Evolutionary conservation across 2,888 invertebrate species (phyloP).

Genomic region (Tiliacea aurago): DNA sequence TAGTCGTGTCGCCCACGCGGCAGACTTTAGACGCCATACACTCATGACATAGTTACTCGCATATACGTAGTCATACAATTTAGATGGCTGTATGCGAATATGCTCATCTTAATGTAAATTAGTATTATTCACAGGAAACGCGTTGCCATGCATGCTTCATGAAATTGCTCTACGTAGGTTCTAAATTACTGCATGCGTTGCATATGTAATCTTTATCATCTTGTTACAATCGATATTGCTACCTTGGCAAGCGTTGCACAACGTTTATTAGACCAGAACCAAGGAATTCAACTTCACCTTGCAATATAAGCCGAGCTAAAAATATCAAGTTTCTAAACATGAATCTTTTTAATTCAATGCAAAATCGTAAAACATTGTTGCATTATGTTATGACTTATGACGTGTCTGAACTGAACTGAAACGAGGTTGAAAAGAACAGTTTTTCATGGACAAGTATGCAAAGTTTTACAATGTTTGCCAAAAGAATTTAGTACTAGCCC

Average conservation of each 20-base stretch:
- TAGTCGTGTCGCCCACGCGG: constrained; percentile 84
- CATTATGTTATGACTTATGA: constrained; percentile 1
- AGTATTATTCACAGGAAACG: constrained; percentile 62
- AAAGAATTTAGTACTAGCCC: background rate
- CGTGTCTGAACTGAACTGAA: constrained; percentile 26
- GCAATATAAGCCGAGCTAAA: constrained; percentile 72
- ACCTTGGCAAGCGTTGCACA: constrained; percentile 57
- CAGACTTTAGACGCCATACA: constrained; percentile 85
- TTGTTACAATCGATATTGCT: constrained; percentile 47
- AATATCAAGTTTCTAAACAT: constrained; percentile 76
- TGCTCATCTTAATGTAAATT: constrained; percentile 68
- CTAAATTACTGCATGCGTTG: constrained; percentile 40
- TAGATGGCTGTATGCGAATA: constrained; percentile 56
- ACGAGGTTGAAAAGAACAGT: constrained; percentile 17
- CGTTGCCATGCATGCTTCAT: constrained; percentile 56
- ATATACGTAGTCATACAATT: constrained; percentile 53
- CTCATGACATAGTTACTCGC: constrained; percentile 56
- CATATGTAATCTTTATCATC: constrained; percentile 47
- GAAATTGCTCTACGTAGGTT: constrained; percentile 48
- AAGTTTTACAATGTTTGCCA: background rate
- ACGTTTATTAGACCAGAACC: constrained; percentile 78
- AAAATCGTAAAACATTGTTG: constrained; percentile 57
- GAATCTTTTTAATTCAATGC: constrained; percentile 62
- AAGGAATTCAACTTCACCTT: constrained; percentile 79
- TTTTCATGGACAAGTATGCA: background rate